These are phyloP conservation scores for Jacana jacana DNA, from an alignment of 2,113 vertebrate species.

Conservation along the genomic window DNA sequence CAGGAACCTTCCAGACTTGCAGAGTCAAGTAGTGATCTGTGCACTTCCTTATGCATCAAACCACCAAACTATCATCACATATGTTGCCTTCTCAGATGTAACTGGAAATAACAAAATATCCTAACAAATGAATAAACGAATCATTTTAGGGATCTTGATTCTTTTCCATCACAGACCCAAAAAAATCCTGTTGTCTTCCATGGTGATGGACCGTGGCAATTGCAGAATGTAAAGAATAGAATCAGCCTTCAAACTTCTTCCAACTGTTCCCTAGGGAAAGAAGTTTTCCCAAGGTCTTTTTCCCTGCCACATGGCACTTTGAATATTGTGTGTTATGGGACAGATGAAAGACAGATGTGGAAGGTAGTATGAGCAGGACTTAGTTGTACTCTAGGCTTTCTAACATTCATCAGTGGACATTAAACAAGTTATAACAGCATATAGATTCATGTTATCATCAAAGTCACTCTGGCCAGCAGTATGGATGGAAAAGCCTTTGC, in stretches of 20 bases:
- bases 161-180: not conserved
- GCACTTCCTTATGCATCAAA: not conserved
- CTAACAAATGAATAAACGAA: not conserved
- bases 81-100: not conserved
- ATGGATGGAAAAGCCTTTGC: not conserved
- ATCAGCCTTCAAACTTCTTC: not conserved
- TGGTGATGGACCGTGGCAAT: not conserved
- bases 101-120: not conserved
- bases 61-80: not conserved
- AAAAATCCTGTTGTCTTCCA: not conserved
- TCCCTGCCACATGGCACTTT: not conserved
- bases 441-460: not conserved
- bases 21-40: not conserved
- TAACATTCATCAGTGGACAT: not conserved
- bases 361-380: not conserved
- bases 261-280: fast-evolving
- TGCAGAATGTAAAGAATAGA: not conserved
- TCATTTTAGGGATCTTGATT: not conserved
- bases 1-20: not conserved
- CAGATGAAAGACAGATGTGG: not conserved
- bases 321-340: not conserved
- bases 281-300: not conserved
- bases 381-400: not conserved
- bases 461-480: not conserved
- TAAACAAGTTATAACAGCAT: not conserved